These are phyloP conservation scores for Xestia sexstrigata DNA, from an alignment of 2,888 invertebrate genomes.

Conservation along the genomic window DNA sequence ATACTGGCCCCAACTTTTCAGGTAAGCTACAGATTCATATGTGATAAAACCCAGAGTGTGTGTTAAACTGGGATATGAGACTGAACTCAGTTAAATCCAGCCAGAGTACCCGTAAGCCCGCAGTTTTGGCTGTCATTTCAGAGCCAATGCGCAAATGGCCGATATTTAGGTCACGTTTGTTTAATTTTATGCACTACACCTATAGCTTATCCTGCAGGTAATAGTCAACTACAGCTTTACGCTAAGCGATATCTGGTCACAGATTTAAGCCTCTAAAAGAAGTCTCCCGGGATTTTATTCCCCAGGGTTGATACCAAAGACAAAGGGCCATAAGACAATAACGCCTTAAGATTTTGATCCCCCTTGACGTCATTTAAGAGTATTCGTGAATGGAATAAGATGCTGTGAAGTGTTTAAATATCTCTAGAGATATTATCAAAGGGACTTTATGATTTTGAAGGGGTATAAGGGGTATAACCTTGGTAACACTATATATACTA, in stretches of 20 bases:
- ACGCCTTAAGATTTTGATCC: conserved; percentile 54
- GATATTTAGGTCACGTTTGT: conserved; percentile 28
- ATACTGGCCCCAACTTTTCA: conserved; percentile 12
- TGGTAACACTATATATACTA: conserved; percentile 1
- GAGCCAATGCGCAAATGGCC: neutral
- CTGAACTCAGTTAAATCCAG: conserved; percentile 1
- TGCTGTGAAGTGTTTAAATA: conserved; percentile 46
- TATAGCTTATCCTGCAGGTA: neutral
- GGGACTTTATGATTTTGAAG: conserved; percentile 13
- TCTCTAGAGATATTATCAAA: conserved; percentile 25
- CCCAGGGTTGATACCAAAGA: conserved; percentile 46
- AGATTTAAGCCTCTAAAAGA: conserved; percentile 32
- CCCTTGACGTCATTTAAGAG: conserved; percentile 42
- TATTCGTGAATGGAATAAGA: conserved; percentile 36
- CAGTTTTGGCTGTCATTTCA: neutral
- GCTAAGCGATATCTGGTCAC: neutral
- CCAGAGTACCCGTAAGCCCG: neutral
- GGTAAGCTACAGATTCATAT: conserved; percentile 7
- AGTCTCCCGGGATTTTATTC: conserved; percentile 30
- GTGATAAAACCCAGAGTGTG: conserved; percentile 19
- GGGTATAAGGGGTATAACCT: conserved; percentile 2
- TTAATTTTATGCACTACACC: conserved; percentile 8
- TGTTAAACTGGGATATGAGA: neutral
- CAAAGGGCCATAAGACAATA: conserved; percentile 55
- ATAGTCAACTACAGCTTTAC: neutral